Percentiles rank a stretch among this genome's conserved stretches.
Conservation (phyloP, 2,113 vertebrate genomes). For the Sturnus vulgaris region DNA sequence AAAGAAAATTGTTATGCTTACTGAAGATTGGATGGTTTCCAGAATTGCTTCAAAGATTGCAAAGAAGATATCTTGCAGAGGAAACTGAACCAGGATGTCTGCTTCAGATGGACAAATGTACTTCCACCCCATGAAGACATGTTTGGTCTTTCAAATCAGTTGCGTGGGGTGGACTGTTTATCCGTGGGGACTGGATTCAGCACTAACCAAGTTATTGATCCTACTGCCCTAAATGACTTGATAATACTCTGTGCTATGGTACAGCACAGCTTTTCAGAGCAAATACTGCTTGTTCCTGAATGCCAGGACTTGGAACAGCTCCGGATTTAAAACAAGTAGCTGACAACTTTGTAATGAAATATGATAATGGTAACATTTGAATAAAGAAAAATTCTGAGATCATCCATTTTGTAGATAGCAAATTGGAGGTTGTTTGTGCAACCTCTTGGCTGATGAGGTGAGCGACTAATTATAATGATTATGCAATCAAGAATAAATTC, state of each 20-base stretch:
- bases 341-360: neutral
- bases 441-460: neutral
- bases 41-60: neutral
- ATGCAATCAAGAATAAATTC: constrained; percentile 1
- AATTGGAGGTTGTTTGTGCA: neutral
- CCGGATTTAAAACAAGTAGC: neutral
- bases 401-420: neutral
- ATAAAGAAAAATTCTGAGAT: neutral
- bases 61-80: neutral
- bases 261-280: neutral
- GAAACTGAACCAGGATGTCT: neutral
- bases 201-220: neutral
- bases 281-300: neutral
- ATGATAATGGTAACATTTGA: neutral
- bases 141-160: neutral
- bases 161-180: neutral
- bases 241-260: neutral
- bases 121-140: rapidly evolving
- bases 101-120: neutral
- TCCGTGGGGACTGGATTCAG: neutral
- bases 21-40: neutral
- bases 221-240: neutral
- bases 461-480: constrained; percentile 9
- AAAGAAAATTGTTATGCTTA: neutral
- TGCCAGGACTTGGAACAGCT: neutral